A percentile compares a stretch with the other conserved stretches of the same genome.
Evolutionary conservation across 1,140 invertebrate genomes (phyloP).

Genomic region (Coboldia fuscipes): DNA sequence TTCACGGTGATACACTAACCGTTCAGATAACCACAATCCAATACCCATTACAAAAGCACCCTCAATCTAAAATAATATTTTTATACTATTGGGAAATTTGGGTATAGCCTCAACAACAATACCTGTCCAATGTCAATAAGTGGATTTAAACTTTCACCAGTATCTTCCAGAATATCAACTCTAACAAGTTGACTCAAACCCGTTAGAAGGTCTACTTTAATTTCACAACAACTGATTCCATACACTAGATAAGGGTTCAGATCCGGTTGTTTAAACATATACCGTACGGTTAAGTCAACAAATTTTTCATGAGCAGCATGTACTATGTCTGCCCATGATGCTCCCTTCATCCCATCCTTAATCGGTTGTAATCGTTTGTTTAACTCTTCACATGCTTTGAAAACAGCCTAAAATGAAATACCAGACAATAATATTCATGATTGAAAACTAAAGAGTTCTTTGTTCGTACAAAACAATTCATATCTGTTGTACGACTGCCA

Average conservation of each 20-base stretch:
- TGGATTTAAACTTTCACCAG: conserved; percentile 48
- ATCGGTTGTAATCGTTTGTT: conserved; percentile 36
- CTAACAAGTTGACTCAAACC: conserved; percentile 36
- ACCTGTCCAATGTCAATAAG: conserved; percentile 60
- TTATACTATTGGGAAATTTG: not conserved
- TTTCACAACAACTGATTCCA: conserved; percentile 34
- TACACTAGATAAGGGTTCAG: conserved; percentile 28
- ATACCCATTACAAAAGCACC: conserved; percentile 71
- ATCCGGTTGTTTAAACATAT: conserved; percentile 25
- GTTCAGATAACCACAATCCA: conserved; percentile 55
- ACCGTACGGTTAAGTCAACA: conserved; percentile 37
- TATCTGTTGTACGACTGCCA: conserved; percentile 50
- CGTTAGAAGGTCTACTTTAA: conserved; percentile 52
- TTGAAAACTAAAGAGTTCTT: conserved; percentile 8
- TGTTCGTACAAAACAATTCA: conserved; percentile 36
- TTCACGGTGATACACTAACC: conserved; percentile 35
- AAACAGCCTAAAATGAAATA: conserved; percentile 25
- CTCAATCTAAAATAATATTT: conserved; percentile 10
- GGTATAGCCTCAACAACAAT: not conserved
- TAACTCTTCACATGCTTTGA: conserved; percentile 42
- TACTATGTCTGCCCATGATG: conserved; percentile 42
- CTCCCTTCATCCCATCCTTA: conserved; percentile 29
- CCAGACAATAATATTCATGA: not conserved
- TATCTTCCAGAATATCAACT: conserved; percentile 53
- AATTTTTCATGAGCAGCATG: conserved; percentile 28